A percentile compares a stretch with the other conserved stretches of the same genome.
These are phyloP conservation scores for Enteromius fasciolatus DNA, from an alignment of 2,797 vertebrate genomes.

Conservation along the genomic window DNA sequence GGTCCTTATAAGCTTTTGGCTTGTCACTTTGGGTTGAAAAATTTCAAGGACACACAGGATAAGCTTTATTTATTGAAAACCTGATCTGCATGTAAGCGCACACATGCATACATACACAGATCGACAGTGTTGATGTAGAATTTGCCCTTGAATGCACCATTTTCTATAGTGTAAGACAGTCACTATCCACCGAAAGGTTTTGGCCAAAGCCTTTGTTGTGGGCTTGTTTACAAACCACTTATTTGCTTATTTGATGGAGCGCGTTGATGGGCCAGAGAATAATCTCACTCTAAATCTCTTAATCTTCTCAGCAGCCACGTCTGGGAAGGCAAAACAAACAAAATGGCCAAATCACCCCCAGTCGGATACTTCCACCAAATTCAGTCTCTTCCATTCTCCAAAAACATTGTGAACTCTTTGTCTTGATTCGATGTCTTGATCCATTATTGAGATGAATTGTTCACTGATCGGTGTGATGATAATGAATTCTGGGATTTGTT, in stretches of 20 bases:
- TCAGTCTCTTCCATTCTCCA: background rate
- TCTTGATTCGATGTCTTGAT: background rate
- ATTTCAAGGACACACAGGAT: conserved; percentile 24
- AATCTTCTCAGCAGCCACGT: conserved; percentile 76
- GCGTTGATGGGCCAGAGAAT: conserved; percentile 66
- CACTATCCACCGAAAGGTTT: conserved; percentile 46
- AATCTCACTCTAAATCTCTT: conserved; percentile 74
- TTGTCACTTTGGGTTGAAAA: conserved; percentile 21
- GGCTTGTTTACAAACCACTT: conserved; percentile 50
- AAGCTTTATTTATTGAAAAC: conserved; percentile 34
- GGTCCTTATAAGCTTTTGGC: conserved; percentile 36
- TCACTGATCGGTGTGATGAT: conserved; percentile 24
- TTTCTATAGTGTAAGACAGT: background rate
- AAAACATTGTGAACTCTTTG: background rate
- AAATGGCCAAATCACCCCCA: conserved; percentile 61
- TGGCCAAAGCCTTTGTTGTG: conserved; percentile 25
- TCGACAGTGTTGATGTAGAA: background rate
- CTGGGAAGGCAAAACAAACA: conserved; percentile 79
- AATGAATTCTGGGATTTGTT: conserved; percentile 21
- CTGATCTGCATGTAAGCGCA: conserved; percentile 2
- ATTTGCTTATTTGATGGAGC: conserved; percentile 57
- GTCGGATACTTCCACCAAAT: conserved; percentile 7
- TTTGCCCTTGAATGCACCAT: background rate
- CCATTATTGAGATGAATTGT: conserved; percentile 3
- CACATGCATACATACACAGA: background rate